These are phyloP conservation scores for Barypeithes pellucidus DNA, from an alignment of 2,888 invertebrate species.

Conservation along the genomic window DNA sequence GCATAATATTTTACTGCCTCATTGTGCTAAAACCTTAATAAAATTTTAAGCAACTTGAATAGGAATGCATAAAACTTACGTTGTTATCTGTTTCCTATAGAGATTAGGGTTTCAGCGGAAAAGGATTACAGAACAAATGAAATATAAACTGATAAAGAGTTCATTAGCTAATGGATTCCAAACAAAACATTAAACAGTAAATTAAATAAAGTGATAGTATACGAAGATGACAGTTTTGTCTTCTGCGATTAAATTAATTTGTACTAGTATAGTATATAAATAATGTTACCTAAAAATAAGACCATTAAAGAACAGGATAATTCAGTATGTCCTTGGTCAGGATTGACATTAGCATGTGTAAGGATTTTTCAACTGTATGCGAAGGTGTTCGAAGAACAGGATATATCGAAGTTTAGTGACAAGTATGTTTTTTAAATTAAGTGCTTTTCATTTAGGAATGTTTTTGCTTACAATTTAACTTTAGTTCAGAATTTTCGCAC, in stretches of 20 bases:
- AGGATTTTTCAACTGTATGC: conserved; percentile 89
- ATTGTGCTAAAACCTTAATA: neutral
- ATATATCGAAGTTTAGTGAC: conserved; percentile 56
- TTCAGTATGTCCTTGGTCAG: conserved; percentile 76
- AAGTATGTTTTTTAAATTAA: conserved; percentile 45
- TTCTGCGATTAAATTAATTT: conserved; percentile 11
- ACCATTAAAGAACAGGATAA: conserved; percentile 58
- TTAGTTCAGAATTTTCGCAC: no score
- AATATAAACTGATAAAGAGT: conserved; percentile 43
- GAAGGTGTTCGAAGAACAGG: conserved; percentile 88
- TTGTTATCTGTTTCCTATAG: conserved; percentile 42
- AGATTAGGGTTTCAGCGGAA: conserved; percentile 37
- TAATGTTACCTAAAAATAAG: conserved; percentile 60
- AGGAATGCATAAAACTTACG: neutral
- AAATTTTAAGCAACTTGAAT: neutral
- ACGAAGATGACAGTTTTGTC: conserved; percentile 11
- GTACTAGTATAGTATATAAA: conserved; percentile 38
- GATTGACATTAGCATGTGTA: conserved; percentile 86
- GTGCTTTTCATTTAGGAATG: conserved; percentile 9
- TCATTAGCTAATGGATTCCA: conserved; percentile 40
- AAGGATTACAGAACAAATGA: conserved; percentile 42
- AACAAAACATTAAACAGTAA: conserved; percentile 32
- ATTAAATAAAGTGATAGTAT: conserved; percentile 35
- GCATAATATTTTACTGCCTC: neutral
- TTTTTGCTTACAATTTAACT: conserved; percentile 1